Evolutionary conservation across 2,888 invertebrate genomes (phyloP).

Genomic region (Drosophila eohydei): DNA sequence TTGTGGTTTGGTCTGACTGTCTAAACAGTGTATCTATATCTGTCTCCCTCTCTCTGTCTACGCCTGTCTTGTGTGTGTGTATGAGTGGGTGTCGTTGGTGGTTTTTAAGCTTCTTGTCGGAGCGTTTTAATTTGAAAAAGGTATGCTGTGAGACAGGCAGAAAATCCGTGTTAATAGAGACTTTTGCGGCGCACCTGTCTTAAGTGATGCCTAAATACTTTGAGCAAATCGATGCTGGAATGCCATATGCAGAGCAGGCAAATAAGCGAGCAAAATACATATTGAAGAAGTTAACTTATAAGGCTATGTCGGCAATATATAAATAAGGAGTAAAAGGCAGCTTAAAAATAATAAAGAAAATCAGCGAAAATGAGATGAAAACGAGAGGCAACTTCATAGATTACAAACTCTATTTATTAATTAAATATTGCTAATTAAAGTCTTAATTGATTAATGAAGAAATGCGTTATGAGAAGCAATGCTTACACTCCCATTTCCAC

Average conservation of each 20-base stretch:
- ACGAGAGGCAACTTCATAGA: too few species aligned
- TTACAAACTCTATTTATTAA: too few species aligned
- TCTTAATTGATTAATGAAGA: too few species aligned
- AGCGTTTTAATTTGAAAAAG: conserved; percentile 25
- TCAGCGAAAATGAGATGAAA: too few species aligned
- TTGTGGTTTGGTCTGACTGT: conserved; percentile 45
- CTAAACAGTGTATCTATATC: conserved; percentile 16
- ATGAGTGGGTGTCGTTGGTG: conserved; percentile 6
- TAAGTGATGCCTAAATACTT: conserved; percentile 16
- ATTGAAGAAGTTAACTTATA: neutral
- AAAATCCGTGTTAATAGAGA: conserved; percentile 10
- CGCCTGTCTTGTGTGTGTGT: conserved; percentile 17
- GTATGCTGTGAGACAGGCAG: neutral
- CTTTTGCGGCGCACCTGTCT: conserved; percentile 1
- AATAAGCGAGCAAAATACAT: neutral
- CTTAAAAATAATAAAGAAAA: too few species aligned
- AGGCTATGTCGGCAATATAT: too few species aligned
- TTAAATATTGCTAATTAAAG: too few species aligned
- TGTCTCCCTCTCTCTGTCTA: neutral
- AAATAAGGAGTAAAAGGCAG: too few species aligned
- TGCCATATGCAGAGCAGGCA: neutral
- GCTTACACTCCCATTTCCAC: too few species aligned
- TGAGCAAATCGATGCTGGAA: neutral
- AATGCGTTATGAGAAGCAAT: too few species aligned
- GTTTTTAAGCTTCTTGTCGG: conserved; percentile 17